Base-by-base conservation (phyloP, 2,797 vertebrate genomes). In the Jordanella pulchra region DNA sequence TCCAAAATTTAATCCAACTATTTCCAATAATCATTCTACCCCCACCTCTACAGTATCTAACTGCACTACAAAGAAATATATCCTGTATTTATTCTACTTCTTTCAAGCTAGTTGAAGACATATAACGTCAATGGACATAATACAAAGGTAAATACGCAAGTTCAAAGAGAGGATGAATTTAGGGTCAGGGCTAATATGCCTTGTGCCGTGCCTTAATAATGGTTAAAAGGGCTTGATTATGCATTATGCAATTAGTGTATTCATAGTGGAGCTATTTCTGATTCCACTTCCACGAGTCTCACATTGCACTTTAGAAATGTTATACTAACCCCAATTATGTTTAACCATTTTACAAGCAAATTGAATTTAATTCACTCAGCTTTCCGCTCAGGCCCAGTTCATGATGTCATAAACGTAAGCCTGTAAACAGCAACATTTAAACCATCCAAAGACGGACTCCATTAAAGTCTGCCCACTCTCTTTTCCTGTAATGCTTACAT, bases 341-440 rank as follows among this genome's bases (percentile, higher is more conserved):
- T 81, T 83, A 88, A 73, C 45, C 4, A 76, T 76, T 88, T 91
- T 80, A 88, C 80, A 67, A 82, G 81, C 77, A 77, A 74, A 87
- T 50, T 77, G 12, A 76, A 76, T 86, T 86, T 88, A 83, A 90
- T 89, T 91, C 78, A 88, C 79, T 85, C 71, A 61, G 72, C 77
- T 76, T 84, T 78, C 87, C 65, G 72, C n/a, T 66, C 64, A 35
- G 47, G 69, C 70, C 67, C 42, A 61, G 77, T 85, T 90, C 79
- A 87, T 89, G 90, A 92, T 90, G 89, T 91, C 91, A 92, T 92
- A 90, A 92, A 91, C 17, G 32, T 28, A 39, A 77, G 76, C 83
- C 80, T 70, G 78, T 86, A 86, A 92, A 91, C 63, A 76, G 45
- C 70, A 83, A 85, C 77, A 78, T 78, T 80, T 76, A 84, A 64